Evolutionary conservation across 2,113 vertebrate genomes (phyloP), one percentile per base, ranked within the genome.

Genomic region (Phyllostomus discolor): DNA sequence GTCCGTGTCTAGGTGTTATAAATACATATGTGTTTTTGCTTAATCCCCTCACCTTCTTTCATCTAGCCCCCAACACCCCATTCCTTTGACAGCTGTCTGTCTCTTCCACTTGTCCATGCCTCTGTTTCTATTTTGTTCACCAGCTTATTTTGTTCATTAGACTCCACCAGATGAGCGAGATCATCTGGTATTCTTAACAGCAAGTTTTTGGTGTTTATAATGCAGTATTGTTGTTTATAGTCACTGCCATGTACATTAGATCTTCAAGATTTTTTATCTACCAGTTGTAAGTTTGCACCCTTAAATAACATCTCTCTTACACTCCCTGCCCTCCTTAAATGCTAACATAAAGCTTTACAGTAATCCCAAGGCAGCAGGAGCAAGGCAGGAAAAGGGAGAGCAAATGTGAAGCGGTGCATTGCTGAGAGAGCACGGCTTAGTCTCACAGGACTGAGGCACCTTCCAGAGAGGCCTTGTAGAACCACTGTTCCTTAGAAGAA

Each of bases 221-320:
- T 54, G 33, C 35, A 90, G 26, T 52, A 67, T 54, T 33, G 22
- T 35, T 89, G 46, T 67, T 12, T 69, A 31, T 52, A 79, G 33
- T 67, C 88, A 52, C 19, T 66, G 41, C 20, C 31, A 22, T 64
- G 6, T 50, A 17, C 20, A 2, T n/a, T 48, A 48, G 72, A 48
- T 64, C n/a, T 69, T 33, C 46, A 41, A 12, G 46, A 50, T 17
- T 66, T 79, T 66, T 66, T 20, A 52, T 24, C 75, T 67, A 38
- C 54, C 38, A 48, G 87, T 50, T 89, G 15, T 22, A 89, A 38
- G 57, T 89, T 78, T 78, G 41, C 78, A n/a, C 24, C 15, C n/a
- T 78, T 66, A 50, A 38, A 31, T 31, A 31, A 70, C 24, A 50
- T 19, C 31, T 38, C 33, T 64, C 43, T 22, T 28, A 35, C 1